These are phyloP conservation scores for Chondrilla cf. caribensis DNA, from an alignment of 37 sponge, comb jelly and placozoan species.

Conservation along the genomic window DNA sequence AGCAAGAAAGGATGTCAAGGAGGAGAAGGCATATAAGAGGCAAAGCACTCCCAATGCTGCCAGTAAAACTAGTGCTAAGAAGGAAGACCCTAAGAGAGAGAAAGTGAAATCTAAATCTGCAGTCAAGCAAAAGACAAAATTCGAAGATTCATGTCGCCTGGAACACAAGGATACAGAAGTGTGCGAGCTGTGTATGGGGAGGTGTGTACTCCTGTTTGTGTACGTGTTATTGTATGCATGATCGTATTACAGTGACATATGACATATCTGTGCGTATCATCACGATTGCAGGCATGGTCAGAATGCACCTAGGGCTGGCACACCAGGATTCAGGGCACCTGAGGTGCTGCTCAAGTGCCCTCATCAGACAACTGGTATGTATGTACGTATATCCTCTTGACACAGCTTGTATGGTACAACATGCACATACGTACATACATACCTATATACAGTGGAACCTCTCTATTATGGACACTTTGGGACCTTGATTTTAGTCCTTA, in stretches of 20 bases:
- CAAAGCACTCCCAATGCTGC: too few species aligned
- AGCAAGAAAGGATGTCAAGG: too few species aligned
- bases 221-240: not conserved
- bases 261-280: not conserved
- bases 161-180: conserved; percentile 57
- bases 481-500: too few species aligned
- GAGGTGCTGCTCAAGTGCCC: conserved; percentile 83
- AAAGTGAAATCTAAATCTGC: not conserved
- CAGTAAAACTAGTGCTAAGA: too few species aligned
- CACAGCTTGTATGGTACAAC: not conserved
- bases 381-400: not conserved
- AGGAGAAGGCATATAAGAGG: too few species aligned
- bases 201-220: conserved; percentile 8
- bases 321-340: conserved; percentile 88
- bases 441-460: too few species aligned
- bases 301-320: conserved; percentile 81
- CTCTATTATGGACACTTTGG: too few species aligned
- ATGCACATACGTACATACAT: not conserved
- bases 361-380: conserved; percentile 63
- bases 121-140: not conserved
- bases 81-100: not conserved
- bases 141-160: conserved; percentile 11
- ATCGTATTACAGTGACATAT: not conserved
- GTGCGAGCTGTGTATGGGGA: conserved; percentile 56
- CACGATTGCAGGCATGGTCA: conserved; percentile 39